phyloP scores from a whole-genome alignment of 2,888 invertebrate species.

The Nemotelus pantherinus region DNA sequence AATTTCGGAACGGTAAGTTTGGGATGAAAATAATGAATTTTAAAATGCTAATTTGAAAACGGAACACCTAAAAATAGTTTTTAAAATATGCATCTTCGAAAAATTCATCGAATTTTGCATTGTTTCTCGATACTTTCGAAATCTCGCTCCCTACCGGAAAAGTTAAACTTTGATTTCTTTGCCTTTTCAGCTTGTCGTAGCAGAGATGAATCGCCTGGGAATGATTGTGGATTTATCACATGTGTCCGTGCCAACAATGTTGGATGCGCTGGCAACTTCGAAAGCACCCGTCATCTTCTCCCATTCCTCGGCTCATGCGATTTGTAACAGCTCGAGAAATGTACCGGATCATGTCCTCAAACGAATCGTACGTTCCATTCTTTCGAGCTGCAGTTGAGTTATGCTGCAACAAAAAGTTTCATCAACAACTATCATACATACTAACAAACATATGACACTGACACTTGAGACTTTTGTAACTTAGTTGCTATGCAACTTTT shows the following conservation, averaged over 20 bases:
- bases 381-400: background rate
- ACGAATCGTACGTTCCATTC: constrained; percentile 67
- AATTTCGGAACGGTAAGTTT: constrained; percentile 71
- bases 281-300: constrained; percentile 87
- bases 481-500: too few relatives aligned
- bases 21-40: constrained; percentile 6
- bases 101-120: too few relatives aligned
- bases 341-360: constrained; percentile 81
- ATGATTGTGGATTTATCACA: constrained; percentile 89
- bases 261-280: constrained; percentile 78
- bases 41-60: background rate
- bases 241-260: constrained; percentile 83
- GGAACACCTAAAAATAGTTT: too few relatives aligned
- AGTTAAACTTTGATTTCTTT: background rate
- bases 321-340: constrained; percentile 84
- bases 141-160: background rate
- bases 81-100: too few relatives aligned
- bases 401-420: too few relatives aligned
- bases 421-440: too few relatives aligned
- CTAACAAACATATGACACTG: too few relatives aligned
- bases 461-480: too few relatives aligned
- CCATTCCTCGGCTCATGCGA: constrained; percentile 82
- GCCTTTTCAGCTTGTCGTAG: constrained; percentile 74
- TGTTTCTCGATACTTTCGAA: too few relatives aligned
- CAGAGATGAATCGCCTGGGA: constrained; percentile 89